phyloP scores from a whole-genome alignment of 2,888 invertebrate genomes.

The Hartigia nigra region DNA sequence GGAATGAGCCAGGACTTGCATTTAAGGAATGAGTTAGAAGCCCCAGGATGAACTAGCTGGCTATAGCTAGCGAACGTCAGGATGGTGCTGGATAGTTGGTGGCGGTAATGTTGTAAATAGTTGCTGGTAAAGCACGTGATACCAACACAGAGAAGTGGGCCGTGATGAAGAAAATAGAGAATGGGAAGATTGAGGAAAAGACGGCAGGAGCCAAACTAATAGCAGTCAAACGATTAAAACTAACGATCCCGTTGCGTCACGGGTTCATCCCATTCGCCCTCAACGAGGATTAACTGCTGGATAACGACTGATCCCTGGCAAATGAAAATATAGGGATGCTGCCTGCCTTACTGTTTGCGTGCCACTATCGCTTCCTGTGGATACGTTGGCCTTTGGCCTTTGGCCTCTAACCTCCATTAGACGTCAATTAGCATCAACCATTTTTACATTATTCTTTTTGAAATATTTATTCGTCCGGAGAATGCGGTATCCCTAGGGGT shows the following conservation, averaged over 20 bases:
- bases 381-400: background rate
- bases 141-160: slow-evolving; percentile 6
- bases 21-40: slow-evolving; percentile 26
- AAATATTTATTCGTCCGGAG: background rate
- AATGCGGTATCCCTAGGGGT: background rate
- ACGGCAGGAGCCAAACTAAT: slow-evolving; percentile 36
- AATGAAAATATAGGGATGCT: slow-evolving; percentile 18
- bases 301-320: slow-evolving; percentile 38
- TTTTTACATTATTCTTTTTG: background rate
- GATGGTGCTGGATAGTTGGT: background rate
- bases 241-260: slow-evolving; percentile 45
- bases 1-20: slow-evolving; percentile 9
- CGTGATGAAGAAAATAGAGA: background rate
- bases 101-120: background rate
- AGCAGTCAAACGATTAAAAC: slow-evolving; percentile 51
- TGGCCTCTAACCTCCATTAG: background rate
- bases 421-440: background rate
- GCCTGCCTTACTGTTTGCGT: slow-evolving; percentile 1
- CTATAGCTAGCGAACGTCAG: background rate
- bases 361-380: background rate
- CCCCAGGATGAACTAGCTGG: background rate
- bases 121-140: slow-evolving; percentile 9
- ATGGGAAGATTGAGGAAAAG: background rate
- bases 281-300: slow-evolving; percentile 41
- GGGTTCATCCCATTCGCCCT: slow-evolving; percentile 33